These are phyloP conservation scores for Dendrolimus pini DNA, from an alignment of 2,888 invertebrate species.

Conservation along the genomic window DNA sequence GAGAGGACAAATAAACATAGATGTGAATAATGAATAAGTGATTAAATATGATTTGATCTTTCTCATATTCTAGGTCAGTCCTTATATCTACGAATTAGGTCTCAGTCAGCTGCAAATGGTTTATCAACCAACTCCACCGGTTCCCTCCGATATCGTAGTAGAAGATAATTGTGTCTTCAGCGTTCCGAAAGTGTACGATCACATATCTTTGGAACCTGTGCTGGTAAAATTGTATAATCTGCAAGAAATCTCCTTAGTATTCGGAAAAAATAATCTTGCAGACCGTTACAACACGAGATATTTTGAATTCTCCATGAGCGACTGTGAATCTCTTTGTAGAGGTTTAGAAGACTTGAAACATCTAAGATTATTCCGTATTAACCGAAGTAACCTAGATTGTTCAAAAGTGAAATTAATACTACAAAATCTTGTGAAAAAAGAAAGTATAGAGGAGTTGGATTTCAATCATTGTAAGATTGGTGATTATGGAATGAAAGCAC, in stretches of 20 bases:
- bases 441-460: slow-evolving; percentile 75
- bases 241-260: slow-evolving; percentile 61
- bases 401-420: slow-evolving; percentile 76
- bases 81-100: slow-evolving; percentile 66
- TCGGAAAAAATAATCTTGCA: slow-evolving; percentile 60
- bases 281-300: slow-evolving; percentile 75
- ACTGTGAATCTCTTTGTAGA: slow-evolving; percentile 75
- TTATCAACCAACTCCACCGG: slow-evolving; percentile 59
- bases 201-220: slow-evolving; percentile 76
- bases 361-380: slow-evolving; percentile 73
- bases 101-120: slow-evolving; percentile 73
- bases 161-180: slow-evolving; percentile 57
- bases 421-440: slow-evolving; percentile 67
- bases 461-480: slow-evolving; percentile 80
- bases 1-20: too few relatives aligned
- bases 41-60: too few relatives aligned
- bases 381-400: slow-evolving; percentile 78
- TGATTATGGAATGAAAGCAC: slow-evolving; percentile 78
- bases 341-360: slow-evolving; percentile 62
- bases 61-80: slow-evolving; percentile 47
- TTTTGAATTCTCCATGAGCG: slow-evolving; percentile 78
- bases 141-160: slow-evolving; percentile 36
- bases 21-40: too few relatives aligned
- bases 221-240: slow-evolving; percentile 70
- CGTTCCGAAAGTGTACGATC: slow-evolving; percentile 63